A percentile compares a stretch with the other conserved stretches of the same genome.
These are phyloP conservation scores for Pelosia muscerda DNA, from an alignment of 2,888 invertebrate species.

Conservation along the genomic window DNA sequence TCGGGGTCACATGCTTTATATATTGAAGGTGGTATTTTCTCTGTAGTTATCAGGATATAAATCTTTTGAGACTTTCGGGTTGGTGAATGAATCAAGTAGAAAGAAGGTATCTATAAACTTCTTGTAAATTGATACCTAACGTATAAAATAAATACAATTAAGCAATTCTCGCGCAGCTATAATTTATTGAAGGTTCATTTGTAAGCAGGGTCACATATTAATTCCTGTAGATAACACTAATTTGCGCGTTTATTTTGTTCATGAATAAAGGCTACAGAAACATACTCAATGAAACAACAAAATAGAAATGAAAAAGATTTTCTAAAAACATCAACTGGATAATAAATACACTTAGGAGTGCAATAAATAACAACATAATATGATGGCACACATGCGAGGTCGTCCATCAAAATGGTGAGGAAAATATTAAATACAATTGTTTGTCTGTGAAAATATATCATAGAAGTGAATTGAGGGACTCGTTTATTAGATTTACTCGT, in stretches of 20 bases:
- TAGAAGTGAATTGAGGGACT: constrained; percentile 14
- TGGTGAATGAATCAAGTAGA: neutral
- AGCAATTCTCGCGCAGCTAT: neutral
- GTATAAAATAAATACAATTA: neutral
- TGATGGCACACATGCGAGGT: constrained; percentile 34
- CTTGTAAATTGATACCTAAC: neutral
- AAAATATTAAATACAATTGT: constrained; percentile 26
- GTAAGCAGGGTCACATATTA: too few species aligned
- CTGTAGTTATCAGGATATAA: constrained; percentile 14
- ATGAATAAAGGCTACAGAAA: neutral
- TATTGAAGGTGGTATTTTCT: constrained; percentile 9
- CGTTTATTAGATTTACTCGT: constrained; percentile 13
- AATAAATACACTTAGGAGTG: constrained; percentile 44
- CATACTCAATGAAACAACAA: constrained; percentile 14
- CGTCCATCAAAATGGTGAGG: constrained; percentile 35
- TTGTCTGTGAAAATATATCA: constrained; percentile 13
- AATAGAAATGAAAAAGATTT: constrained; percentile 3
- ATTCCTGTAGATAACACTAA: neutral
- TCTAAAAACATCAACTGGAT: constrained; percentile 19
- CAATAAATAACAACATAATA: constrained; percentile 42
- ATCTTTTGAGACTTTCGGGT: constrained; percentile 9
- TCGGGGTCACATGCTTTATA: constrained; percentile 18
- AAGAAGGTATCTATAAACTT: neutral
- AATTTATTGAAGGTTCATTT: too few species aligned
- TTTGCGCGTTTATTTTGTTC: neutral